These are phyloP conservation scores for Sweltsa coloradensis DNA, from an alignment of 1,140 invertebrate species.

Conservation along the genomic window DNA sequence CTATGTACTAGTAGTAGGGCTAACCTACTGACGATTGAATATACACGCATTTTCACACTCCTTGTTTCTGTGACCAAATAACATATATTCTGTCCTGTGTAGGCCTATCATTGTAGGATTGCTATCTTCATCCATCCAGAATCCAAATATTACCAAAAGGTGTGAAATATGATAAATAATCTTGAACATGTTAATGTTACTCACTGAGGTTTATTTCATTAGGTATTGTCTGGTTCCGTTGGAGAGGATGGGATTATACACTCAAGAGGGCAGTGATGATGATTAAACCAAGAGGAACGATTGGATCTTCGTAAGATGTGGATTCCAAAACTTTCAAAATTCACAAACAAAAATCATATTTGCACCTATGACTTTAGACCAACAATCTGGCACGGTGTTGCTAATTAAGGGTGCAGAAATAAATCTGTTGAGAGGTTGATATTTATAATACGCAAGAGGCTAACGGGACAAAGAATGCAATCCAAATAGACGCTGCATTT, in stretches of 20 bases:
- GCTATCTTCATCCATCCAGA: no score
- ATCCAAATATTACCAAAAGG: no score
- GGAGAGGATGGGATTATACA: constrained; percentile 89
- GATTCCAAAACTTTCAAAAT: constrained; percentile 13
- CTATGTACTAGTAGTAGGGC: no score
- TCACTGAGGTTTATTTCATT: no score
- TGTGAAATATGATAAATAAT: no score
- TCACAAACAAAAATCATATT: constrained; percentile 8
- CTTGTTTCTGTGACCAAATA: no score
- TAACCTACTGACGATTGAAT: no score
- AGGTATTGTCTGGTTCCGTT: constrained; percentile 89
- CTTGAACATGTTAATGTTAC: no score
- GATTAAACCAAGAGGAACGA: constrained; percentile 66
- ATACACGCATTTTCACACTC: no score
- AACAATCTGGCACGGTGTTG: constrained; percentile 2
- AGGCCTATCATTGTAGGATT: no score
- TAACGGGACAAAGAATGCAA: constrained; percentile 22
- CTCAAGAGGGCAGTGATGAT: constrained; percentile 80
- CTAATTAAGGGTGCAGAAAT: constrained; percentile 8
- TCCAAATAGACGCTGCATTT: constrained; percentile 10
- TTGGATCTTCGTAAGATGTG: constrained; percentile 30
- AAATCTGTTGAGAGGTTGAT: constrained; percentile 5
- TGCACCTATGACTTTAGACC: constrained; percentile 6
- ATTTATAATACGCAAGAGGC: constrained; percentile 17
- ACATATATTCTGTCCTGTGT: no score